Percentiles rank a stretch among this genome's conserved stretches.
Evolutionary conservation across 2,888 invertebrate genomes (phyloP).

Genomic region (Philopedon plagiatum): DNA sequence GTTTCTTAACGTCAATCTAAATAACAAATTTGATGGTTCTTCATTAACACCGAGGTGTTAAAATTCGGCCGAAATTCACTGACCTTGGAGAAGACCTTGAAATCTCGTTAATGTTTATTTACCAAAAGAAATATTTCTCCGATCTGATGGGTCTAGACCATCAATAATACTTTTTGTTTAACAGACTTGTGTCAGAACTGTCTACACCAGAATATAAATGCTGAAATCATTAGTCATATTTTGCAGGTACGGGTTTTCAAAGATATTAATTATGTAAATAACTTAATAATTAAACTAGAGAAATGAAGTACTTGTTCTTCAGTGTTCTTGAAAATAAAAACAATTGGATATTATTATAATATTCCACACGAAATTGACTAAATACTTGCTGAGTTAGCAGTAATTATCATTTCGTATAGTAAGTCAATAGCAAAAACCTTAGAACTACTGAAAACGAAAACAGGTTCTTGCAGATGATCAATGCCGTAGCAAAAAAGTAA

Average conservation of each 20-base stretch:
- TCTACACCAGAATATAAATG: constrained; percentile 44
- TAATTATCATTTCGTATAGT: no score
- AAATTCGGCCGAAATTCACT: constrained; percentile 42
- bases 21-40: constrained; percentile 33
- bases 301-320: neutral
- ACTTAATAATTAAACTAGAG: neutral
- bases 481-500: no score
- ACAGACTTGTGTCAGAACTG: constrained; percentile 46
- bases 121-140: constrained; percentile 42
- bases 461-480: no score
- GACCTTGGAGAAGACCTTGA: constrained; percentile 47
- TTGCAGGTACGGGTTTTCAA: constrained; percentile 39
- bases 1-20: neutral
- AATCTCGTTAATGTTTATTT: constrained; percentile 50
- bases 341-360: no score
- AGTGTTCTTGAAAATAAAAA: neutral
- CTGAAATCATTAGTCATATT: constrained; percentile 48
- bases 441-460: no score
- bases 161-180: constrained; percentile 49
- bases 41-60: constrained; percentile 49
- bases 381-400: no score
- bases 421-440: no score
- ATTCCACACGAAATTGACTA: no score
- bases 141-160: constrained; percentile 49
- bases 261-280: constrained; percentile 37